These are phyloP conservation scores for Enteromius argenteus DNA, from an alignment of 2,797 vertebrate species.

Conservation along the genomic window DNA sequence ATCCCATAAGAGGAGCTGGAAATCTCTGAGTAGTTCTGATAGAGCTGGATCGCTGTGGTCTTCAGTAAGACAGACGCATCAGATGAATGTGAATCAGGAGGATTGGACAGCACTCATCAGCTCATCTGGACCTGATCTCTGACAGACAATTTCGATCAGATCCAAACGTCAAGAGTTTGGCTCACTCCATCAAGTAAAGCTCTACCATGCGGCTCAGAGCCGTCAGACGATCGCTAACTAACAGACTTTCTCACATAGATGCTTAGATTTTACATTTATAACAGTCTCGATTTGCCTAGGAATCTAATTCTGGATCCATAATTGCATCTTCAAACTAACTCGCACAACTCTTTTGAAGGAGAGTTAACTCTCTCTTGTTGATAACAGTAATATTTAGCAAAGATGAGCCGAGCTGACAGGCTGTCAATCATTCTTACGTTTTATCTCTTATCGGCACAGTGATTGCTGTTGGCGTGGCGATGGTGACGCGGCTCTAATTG, in stretches of 20 bases:
- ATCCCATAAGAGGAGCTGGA: not conserved
- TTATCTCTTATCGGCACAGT: constrained; percentile 64
- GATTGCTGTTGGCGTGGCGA: constrained; percentile 71
- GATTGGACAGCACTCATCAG: constrained; percentile 28
- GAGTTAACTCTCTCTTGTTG: constrained; percentile 60
- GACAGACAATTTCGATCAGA: constrained; percentile 32
- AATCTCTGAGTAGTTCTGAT: not conserved
- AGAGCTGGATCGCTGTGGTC: constrained; percentile 5
- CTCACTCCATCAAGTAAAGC: constrained; percentile 22
- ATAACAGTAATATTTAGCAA: constrained; percentile 71
- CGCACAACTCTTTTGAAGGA: constrained; percentile 5
- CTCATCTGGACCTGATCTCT: constrained; percentile 34
- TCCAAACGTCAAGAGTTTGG: constrained; percentile 8
- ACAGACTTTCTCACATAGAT: constrained; percentile 15
- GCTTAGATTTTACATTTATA: constrained; percentile 31
- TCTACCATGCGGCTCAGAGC: constrained; percentile 5
- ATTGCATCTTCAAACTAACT: constrained; percentile 22
- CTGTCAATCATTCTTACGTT: constrained; percentile 78
- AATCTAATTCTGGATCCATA: constrained; percentile 36
- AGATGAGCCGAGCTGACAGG: constrained; percentile 77
- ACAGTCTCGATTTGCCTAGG: constrained; percentile 15
- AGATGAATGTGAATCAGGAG: constrained; percentile 22
- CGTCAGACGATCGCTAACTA: not conserved
- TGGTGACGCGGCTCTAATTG: constrained; percentile 78
- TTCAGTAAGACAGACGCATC: constrained; percentile 16